Conservation (phyloP, 2,888 invertebrate genomes). For the Netelia virgata region DNA sequence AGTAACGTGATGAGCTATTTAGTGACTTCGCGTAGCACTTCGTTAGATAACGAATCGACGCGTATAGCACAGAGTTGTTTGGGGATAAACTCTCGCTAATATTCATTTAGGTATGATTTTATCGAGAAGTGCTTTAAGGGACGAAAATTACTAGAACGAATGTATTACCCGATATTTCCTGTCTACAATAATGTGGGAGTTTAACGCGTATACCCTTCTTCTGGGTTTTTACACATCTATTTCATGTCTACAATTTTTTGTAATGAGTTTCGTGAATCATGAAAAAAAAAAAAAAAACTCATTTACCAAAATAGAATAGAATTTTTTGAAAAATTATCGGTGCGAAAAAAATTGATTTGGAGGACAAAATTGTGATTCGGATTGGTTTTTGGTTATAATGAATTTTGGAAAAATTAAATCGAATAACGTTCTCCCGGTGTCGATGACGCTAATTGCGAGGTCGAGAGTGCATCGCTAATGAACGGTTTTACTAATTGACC, state of each 20-base stretch:
- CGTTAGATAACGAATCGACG: constrained; percentile 52
- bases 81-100: constrained; percentile 51
- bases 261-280: constrained; percentile 9
- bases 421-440: too few relatives aligned
- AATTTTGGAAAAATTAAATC: background rate
- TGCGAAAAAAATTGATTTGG: background rate
- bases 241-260: background rate
- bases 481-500: background rate
- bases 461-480: background rate
- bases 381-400: too few relatives aligned
- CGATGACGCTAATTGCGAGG: background rate
- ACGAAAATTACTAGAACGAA: constrained; percentile 21
- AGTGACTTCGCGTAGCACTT: constrained; percentile 56
- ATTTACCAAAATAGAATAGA: background rate
- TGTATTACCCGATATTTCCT: constrained; percentile 16
- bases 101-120: constrained; percentile 52
- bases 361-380: background rate
- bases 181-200: too few relatives aligned
- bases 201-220: too few relatives aligned
- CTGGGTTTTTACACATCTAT: too few relatives aligned
- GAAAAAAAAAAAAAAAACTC: background rate
- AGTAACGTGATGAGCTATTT: constrained; percentile 58
- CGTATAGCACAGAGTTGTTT: constrained; percentile 6
- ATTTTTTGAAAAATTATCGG: background rate
- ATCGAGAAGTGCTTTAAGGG: constrained; percentile 30